Evolutionary conservation across 1,140 invertebrate genomes (phyloP).

Genomic region (Copidosoma floridanum): DNA sequence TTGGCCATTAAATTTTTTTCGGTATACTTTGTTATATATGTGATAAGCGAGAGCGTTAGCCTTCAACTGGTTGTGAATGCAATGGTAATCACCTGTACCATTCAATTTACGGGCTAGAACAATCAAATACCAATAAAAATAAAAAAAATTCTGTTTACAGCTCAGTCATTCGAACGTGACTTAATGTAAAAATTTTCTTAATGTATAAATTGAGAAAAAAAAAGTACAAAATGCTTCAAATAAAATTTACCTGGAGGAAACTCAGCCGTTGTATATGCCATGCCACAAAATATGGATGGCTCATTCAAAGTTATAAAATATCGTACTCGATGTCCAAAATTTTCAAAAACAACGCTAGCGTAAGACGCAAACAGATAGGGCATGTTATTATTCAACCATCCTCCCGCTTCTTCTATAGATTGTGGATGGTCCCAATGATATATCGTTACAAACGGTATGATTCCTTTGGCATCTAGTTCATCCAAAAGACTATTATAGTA

Average conservation of each 20-base stretch:
- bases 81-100: conserved; percentile 42
- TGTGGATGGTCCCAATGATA: conserved; percentile 61
- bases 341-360: conserved; percentile 52
- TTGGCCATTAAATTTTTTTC: conserved; percentile 58
- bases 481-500: conserved; percentile 62
- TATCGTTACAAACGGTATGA: conserved; percentile 57
- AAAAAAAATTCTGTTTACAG: too few species aligned
- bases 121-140: too few species aligned
- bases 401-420: conserved; percentile 59
- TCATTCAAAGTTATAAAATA: conserved; percentile 56
- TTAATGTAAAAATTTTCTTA: too few species aligned
- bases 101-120: too few species aligned
- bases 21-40: conserved; percentile 65
- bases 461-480: conserved; percentile 55
- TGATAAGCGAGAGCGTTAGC: conserved; percentile 42
- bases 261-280: neutral
- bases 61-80: conserved; percentile 41
- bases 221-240: too few species aligned
- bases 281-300: conserved; percentile 47
- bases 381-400: conserved; percentile 61
- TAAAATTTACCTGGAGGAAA: neutral
- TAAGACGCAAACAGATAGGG: conserved; percentile 59
- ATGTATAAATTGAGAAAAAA: too few species aligned
- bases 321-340: conserved; percentile 53
- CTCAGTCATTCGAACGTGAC: too few species aligned